Evolutionary conservation across 2,888 invertebrate species (phyloP).

Genomic region (Drosophila lacicola): DNA sequence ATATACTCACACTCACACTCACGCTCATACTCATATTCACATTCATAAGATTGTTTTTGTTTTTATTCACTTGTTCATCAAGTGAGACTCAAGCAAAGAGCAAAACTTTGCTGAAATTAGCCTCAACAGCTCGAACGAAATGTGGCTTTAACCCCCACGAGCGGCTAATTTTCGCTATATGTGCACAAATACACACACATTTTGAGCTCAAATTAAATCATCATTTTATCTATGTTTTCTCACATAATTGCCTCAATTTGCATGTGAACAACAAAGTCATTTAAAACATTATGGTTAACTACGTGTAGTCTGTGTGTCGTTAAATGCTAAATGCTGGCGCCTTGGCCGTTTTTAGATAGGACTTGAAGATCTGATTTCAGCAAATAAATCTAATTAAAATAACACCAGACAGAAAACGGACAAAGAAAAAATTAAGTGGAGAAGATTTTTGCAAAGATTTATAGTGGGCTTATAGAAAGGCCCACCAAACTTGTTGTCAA

Average conservation of each 20-base stretch:
- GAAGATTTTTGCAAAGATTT: conserved; percentile 2
- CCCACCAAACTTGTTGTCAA: conserved; percentile 16
- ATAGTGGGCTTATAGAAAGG: conserved; percentile 6
- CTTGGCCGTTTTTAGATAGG: conserved; percentile 47
- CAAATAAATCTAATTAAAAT: conserved; percentile 43
- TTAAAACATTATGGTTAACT: conserved; percentile 37
- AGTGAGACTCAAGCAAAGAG: conserved; percentile 30
- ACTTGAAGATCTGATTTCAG: conserved; percentile 21
- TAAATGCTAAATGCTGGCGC: conserved; percentile 50
- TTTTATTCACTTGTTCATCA: conserved; percentile 34
- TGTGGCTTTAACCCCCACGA: conserved; percentile 46
- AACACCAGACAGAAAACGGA: conserved; percentile 3
- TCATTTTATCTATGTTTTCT: conserved; percentile 65
- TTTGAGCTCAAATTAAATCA: conserved; percentile 70
- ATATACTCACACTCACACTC: conserved; percentile 13
- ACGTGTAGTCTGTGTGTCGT: conserved; percentile 24
- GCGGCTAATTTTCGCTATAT: conserved; percentile 38
- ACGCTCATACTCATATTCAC: conserved; percentile 7
- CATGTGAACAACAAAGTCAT: conserved; percentile 61
- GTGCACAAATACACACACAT: conserved; percentile 26
- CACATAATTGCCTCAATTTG: conserved; percentile 76
- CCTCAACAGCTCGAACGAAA: conserved; percentile 47
- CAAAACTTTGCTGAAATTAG: conserved; percentile 63
- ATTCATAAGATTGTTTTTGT: conserved; percentile 32
- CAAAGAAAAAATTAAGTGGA: background rate